A percentile compares a stretch with the other conserved stretches of the same genome.
Conservation (phyloP, 2,113 vertebrate species). For the Gymnobelideus leadbeateri region DNA sequence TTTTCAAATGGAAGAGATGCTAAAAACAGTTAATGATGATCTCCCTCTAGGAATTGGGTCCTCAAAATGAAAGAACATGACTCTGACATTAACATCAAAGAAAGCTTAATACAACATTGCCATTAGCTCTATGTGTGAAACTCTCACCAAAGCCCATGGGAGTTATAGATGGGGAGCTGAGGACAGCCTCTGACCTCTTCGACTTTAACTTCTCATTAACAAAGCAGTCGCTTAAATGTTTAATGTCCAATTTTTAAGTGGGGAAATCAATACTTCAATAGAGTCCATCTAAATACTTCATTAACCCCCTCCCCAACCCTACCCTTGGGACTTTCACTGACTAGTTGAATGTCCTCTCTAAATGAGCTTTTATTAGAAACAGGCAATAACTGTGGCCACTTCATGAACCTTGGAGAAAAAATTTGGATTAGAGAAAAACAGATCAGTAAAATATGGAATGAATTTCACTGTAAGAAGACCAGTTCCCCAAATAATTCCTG, state of each 20-base stretch:
- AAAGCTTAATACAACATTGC: slow-evolving; percentile 1
- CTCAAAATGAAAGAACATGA: slow-evolving; percentile 23
- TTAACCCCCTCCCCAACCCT: slow-evolving; percentile 19
- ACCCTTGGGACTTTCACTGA: slow-evolving; percentile 22
- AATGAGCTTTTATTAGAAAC: slow-evolving; percentile 67
- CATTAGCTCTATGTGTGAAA: not conserved
- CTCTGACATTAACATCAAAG: slow-evolving; percentile 34
- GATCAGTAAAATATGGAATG: slow-evolving; percentile 63
- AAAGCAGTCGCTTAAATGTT: slow-evolving; percentile 57
- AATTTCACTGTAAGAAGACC: slow-evolving; percentile 62
- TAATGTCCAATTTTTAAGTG: slow-evolving; percentile 58
- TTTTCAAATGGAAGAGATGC: not conserved
- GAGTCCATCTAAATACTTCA: slow-evolving; percentile 61
- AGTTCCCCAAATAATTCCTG: not conserved
- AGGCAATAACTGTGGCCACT: slow-evolving; percentile 62
- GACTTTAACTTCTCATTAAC: slow-evolving; percentile 55
- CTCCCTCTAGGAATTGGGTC: not conserved
- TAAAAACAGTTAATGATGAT: slow-evolving; percentile 19
- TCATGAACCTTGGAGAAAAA: slow-evolving; percentile 71
- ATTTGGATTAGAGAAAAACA: slow-evolving; percentile 69
- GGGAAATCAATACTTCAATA: slow-evolving; percentile 51
- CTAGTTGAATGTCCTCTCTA: slow-evolving; percentile 52
- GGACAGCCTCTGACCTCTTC: slow-evolving; percentile 36
- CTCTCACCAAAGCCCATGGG: slow-evolving; percentile 1
- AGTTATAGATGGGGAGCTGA: slow-evolving; percentile 37